Conservation (phyloP, 2,113 vertebrate species). For the Fulica atra region DNA sequence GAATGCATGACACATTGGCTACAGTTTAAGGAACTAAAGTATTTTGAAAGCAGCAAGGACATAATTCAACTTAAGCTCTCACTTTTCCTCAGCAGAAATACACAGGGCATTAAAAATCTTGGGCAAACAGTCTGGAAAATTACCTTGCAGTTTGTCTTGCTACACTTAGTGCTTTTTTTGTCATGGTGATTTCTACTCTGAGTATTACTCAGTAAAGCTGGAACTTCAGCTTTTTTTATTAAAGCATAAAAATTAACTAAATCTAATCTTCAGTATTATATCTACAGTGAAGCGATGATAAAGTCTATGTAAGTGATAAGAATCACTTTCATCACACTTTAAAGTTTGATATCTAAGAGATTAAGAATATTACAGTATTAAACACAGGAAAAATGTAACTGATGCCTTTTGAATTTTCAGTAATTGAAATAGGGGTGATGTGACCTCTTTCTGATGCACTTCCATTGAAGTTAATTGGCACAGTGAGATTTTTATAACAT, state of each 20-base stretch:
- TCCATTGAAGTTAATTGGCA: not conserved
- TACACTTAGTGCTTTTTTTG: constrained; percentile 1
- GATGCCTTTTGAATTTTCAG: not conserved
- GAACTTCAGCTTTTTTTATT: not conserved
- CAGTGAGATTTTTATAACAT: not conserved
- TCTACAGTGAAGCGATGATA: not conserved
- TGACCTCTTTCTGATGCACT: not conserved
- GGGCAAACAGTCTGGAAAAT: constrained; percentile 52
- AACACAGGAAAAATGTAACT: not conserved
- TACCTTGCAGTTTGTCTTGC: not conserved
- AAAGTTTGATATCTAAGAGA: not conserved
- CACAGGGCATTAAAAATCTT: constrained; percentile 15
- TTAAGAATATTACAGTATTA: not conserved
- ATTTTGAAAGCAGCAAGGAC: constrained; percentile 40
- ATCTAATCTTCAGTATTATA: not conserved
- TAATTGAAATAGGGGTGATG: not conserved
- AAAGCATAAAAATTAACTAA: not conserved
- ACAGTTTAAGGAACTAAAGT: not conserved
- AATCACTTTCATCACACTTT: not conserved
- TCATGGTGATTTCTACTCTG: not conserved
- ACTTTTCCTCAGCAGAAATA: constrained; percentile 16
- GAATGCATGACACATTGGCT: constrained; percentile 45
- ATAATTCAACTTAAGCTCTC: constrained; percentile 46
- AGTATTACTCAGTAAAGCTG: not conserved
- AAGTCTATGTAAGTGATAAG: not conserved